Conservation (phyloP, 2,888 invertebrate species). For the Heliconius hortense region DNA sequence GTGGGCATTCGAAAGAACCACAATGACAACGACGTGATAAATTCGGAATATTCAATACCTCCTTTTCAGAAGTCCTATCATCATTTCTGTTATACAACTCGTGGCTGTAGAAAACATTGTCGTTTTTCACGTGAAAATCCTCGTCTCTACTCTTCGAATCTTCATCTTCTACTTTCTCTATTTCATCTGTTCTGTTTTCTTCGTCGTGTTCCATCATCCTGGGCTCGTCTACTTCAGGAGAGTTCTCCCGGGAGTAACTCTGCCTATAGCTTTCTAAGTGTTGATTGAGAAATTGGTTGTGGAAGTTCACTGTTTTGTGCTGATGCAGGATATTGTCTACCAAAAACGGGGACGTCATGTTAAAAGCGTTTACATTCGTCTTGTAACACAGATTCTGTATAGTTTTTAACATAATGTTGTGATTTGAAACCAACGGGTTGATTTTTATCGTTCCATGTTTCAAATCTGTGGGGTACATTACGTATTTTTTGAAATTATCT, state of each 20-base stretch:
- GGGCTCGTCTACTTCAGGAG: slow-evolving; percentile 66
- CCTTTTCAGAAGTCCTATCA: slow-evolving; percentile 58
- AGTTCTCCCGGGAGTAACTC: slow-evolving; percentile 66
- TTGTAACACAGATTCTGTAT: slow-evolving; percentile 74
- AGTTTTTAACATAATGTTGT: slow-evolving; percentile 78
- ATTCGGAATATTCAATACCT: slow-evolving; percentile 70
- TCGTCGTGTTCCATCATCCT: slow-evolving; percentile 62
- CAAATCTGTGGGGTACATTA: slow-evolving; percentile 74
- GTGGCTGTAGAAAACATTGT: slow-evolving; percentile 58
- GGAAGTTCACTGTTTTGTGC: slow-evolving; percentile 75
- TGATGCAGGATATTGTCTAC: slow-evolving; percentile 84
- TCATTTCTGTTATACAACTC: slow-evolving; percentile 63
- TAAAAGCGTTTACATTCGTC: slow-evolving; percentile 60
- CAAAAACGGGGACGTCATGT: slow-evolving; percentile 83
- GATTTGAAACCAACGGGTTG: slow-evolving; percentile 57
- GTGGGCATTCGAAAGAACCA: slow-evolving; percentile 80
- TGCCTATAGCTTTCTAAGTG: slow-evolving; percentile 72
- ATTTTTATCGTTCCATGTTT: slow-evolving; percentile 74
- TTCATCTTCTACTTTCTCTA: slow-evolving; percentile 65
- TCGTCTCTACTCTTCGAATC: slow-evolving; percentile 65
- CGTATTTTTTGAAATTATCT: slow-evolving; percentile 48
- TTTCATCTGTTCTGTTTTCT: slow-evolving; percentile 51
- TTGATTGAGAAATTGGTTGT: slow-evolving; percentile 80
- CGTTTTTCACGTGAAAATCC: slow-evolving; percentile 64
- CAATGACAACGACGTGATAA: slow-evolving; percentile 78